Evolutionary conservation across 2,113 vertebrate species (phyloP).

Genomic region (Boleophthalmus pectinirostris): DNA sequence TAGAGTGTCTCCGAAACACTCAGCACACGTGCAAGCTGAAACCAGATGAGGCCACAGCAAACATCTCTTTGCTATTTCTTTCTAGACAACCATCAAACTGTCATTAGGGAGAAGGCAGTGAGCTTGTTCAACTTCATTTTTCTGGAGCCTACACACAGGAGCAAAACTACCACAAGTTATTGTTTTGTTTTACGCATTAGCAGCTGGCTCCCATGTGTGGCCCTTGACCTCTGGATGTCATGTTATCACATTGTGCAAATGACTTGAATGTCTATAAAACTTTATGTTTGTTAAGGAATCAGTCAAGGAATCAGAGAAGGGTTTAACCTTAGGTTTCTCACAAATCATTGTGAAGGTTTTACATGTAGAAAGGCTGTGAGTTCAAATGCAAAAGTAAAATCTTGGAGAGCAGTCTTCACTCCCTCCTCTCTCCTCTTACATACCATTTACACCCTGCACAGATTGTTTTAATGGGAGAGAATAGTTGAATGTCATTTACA

Average conservation of each 20-base stretch:
- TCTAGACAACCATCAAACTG: constrained; percentile 26
- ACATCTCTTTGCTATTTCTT: constrained; percentile 39
- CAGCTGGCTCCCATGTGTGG: not conserved
- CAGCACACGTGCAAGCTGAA: constrained; percentile 53
- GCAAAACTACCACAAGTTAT: not conserved
- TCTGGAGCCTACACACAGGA: not conserved
- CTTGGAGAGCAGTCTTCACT: not conserved
- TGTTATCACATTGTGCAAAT: constrained; percentile 26
- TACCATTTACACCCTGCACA: not conserved
- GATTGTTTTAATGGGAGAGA: not conserved
- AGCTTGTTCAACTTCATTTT: not conserved
- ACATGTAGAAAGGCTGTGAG: not conserved
- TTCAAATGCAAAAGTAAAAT: not conserved
- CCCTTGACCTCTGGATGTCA: constrained; percentile 3
- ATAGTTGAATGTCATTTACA: not conserved
- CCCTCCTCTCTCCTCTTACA: not conserved
- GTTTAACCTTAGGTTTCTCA: not conserved
- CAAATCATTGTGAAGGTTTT: not conserved
- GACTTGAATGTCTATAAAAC: constrained; percentile 19
- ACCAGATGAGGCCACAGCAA: constrained; percentile 53
- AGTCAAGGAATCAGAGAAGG: constrained; percentile 4
- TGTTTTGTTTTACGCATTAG: not conserved
- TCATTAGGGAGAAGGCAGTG: constrained; percentile 6
- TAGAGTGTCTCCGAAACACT: constrained; percentile 57
- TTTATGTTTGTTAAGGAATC: constrained; percentile 12